Conservation (phyloP, 2,113 vertebrate genomes). For the Sisor rabdophorus region DNA sequence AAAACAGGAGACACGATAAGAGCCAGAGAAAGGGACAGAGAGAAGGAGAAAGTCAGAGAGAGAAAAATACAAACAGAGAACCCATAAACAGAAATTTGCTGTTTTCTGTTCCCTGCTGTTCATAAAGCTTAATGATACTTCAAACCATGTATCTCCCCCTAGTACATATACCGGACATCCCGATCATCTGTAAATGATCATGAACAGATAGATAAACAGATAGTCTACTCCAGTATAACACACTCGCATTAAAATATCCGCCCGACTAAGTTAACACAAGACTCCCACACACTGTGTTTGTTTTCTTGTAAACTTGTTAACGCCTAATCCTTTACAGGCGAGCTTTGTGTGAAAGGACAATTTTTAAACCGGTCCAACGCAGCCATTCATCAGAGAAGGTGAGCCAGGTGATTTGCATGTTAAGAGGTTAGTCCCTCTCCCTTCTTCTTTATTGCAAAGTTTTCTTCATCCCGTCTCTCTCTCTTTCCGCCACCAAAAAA, state of each 20-base stretch:
- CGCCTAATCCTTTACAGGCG: constrained; percentile 43
- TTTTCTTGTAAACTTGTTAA: constrained; percentile 47
- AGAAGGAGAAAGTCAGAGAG: not conserved
- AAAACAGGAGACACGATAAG: no score
- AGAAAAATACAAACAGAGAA: no score
- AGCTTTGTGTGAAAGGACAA: constrained; percentile 40
- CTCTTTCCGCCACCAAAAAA: constrained; percentile 51
- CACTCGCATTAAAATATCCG: not conserved
- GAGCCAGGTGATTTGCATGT: constrained; percentile 57
- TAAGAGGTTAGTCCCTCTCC: constrained; percentile 52
- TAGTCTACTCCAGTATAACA: not conserved
- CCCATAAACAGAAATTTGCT: not conserved
- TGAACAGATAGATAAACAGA: no score
- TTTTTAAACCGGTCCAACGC: constrained; percentile 50
- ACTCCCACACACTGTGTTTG: constrained; percentile 40
- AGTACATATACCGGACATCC: not conserved
- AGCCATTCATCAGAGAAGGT: constrained; percentile 55
- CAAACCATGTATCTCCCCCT: not conserved
- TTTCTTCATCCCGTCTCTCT: constrained; percentile 45
- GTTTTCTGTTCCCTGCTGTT: not conserved
- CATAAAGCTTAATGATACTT: not conserved
- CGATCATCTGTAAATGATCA: not conserved
- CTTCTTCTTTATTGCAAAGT: constrained; percentile 58
- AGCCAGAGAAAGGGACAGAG: not conserved
- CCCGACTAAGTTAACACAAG: constrained; percentile 18